phyloP scores from a whole-genome alignment of 2,888 invertebrate species.

The Parelbella ahira region DNA sequence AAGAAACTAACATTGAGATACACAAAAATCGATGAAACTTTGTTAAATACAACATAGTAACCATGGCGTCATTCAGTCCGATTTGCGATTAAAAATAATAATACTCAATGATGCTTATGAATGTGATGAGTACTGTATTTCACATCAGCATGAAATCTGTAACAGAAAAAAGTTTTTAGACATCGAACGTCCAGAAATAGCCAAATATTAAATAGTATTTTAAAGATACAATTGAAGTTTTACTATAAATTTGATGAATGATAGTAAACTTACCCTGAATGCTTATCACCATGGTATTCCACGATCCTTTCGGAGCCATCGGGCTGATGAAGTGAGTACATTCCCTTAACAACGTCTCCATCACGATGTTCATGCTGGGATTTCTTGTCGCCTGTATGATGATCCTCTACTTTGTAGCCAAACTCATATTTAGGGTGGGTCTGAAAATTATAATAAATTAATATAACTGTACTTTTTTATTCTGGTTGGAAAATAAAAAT shows the following conservation, averaged over 20 bases:
- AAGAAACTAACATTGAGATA: no score
- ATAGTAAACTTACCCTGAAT: constrained; percentile 32
- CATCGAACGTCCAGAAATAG: no score
- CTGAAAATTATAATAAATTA: constrained; percentile 27
- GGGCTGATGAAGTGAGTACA: constrained; percentile 75
- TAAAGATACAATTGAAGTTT: neutral
- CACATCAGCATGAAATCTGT: constrained; percentile 56
- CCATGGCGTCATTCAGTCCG: no score
- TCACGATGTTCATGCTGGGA: constrained; percentile 67
- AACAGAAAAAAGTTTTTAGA: constrained; percentile 30
- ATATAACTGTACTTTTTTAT: neutral
- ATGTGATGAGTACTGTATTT: constrained; percentile 52
- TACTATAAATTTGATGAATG: neutral
- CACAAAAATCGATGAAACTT: no score
- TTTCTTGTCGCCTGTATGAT: constrained; percentile 72
- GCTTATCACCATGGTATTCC: constrained; percentile 40
- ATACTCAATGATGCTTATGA: constrained; percentile 38
- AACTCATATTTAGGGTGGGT: constrained; percentile 49
- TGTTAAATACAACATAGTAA: no score
- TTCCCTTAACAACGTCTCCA: constrained; percentile 78
- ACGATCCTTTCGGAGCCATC: constrained; percentile 62
- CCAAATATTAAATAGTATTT: neutral
- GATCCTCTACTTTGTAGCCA: constrained; percentile 69
- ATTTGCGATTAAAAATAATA: no score
- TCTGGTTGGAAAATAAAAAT: neutral